phyloP scores from a whole-genome alignment of 1,140 invertebrate genomes.

The Magallana ariakensis region DNA sequence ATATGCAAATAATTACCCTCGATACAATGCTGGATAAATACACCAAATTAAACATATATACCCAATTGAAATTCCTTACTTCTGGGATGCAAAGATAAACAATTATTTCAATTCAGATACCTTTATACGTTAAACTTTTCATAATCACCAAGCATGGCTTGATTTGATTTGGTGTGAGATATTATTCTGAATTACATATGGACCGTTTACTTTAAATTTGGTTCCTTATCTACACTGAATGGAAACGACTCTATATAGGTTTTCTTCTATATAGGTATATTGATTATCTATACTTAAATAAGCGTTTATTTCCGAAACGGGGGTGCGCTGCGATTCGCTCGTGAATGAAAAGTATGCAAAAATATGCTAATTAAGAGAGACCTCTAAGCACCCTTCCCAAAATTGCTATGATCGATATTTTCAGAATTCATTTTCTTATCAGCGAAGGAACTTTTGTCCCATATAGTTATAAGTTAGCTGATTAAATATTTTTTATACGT shows the following conservation, averaged over 20 bases:
- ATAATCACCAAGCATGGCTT: conserved; percentile 1
- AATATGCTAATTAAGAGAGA: conserved; percentile 13
- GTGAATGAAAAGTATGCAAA: conserved; percentile 28
- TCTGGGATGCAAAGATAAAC: neutral
- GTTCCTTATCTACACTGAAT: neutral
- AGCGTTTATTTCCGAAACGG: neutral
- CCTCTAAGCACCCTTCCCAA: neutral
- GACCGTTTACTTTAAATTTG: neutral
- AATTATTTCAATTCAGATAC: neutral
- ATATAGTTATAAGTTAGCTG: neutral
- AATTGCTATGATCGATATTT: conserved; percentile 27
- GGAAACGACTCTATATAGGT: conserved; percentile 6
- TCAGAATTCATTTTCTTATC: neutral
- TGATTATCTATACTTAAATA: conserved; percentile 18
- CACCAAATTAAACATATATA: neutral
- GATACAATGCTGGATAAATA: neutral
- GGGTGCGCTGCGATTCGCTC: neutral
- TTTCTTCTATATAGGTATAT: conserved; percentile 22
- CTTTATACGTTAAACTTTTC: conserved; percentile 11
- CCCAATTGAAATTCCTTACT: neutral
- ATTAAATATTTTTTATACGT: conserved; percentile 10
- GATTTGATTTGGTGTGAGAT: conserved; percentile 3
- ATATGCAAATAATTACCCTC: neutral
- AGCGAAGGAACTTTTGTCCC: conserved; percentile 10
- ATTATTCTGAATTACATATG: neutral